Evolutionary conservation across 2,797 vertebrate species (phyloP).

Genomic region (Melanotaenia nigrans): DNA sequence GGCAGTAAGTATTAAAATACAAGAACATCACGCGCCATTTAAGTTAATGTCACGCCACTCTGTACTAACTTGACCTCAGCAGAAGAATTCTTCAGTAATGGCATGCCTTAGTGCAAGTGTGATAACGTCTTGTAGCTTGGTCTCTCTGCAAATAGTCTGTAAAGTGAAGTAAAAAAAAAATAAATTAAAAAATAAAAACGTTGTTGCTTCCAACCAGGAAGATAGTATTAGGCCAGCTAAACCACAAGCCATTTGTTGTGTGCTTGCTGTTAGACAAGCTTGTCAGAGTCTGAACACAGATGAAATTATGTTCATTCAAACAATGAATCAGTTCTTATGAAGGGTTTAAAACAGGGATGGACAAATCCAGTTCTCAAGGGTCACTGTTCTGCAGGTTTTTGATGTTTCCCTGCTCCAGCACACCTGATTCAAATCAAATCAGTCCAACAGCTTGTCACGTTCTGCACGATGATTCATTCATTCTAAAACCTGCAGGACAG

Average conservation of each 20-base stretch:
- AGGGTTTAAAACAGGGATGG: no score
- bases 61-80: not conserved
- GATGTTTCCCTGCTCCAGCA: no score
- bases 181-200: not conserved
- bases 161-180: slow-evolving; percentile 3
- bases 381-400: no score
- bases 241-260: slow-evolving; percentile 67
- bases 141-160: slow-evolving; percentile 32
- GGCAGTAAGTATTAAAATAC: not conserved
- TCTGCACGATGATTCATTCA: no score
- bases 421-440: no score
- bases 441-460: no score
- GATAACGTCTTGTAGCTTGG: not conserved
- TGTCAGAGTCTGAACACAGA: slow-evolving; percentile 33
- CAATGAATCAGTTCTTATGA: slow-evolving; percentile 13
- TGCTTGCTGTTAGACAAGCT: slow-evolving; percentile 40
- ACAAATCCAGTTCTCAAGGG: no score
- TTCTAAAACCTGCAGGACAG: no score
- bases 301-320: slow-evolving; percentile 40
- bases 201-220: slow-evolving; percentile 33
- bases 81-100: not conserved
- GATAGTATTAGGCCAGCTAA: slow-evolving; percentile 42
- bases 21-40: not conserved
- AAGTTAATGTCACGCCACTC: not conserved
- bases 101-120: slow-evolving; percentile 1